A percentile compares a stretch with the other conserved stretches of the same genome.
Conservation (phyloP, 1,140 invertebrate species). For the Nasonia longicornis region DNA sequence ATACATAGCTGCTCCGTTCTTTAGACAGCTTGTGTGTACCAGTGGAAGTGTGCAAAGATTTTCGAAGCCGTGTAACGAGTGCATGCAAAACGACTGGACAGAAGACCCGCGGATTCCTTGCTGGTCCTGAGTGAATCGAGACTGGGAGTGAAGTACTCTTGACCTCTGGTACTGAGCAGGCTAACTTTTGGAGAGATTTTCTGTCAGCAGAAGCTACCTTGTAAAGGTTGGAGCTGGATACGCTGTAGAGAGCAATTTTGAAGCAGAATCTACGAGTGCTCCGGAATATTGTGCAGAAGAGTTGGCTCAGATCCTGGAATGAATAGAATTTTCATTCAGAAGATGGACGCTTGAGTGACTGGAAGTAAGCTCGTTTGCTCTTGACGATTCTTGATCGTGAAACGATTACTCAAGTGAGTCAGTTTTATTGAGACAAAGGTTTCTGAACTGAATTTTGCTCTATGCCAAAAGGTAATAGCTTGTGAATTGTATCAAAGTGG, state of each 20-base stretch:
- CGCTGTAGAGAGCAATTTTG: background rate
- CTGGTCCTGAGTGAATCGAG: background rate
- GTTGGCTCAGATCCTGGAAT: background rate
- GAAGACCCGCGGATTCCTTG: background rate
- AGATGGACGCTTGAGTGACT: background rate
- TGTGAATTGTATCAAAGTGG: background rate
- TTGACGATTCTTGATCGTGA: background rate
- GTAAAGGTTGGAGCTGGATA: background rate
- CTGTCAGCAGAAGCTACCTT: background rate
- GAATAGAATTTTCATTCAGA: background rate
- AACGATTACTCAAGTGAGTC: background rate
- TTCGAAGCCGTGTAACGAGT: background rate
- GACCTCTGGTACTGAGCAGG: background rate
- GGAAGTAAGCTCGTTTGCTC: background rate
- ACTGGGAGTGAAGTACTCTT: background rate
- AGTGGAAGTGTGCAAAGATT: background rate
- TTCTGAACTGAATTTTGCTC: background rate
- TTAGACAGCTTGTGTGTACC: too few species aligned
- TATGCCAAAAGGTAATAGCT: background rate
- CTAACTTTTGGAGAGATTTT: background rate
- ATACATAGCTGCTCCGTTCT: too few species aligned
- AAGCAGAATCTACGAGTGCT: background rate
- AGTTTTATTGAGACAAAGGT: background rate
- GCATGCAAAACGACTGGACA: background rate
- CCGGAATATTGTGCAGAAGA: background rate